Evolutionary conservation across 2,888 invertebrate species (phyloP), one percentile per base, ranked within the genome.

Genomic region (Asteroscopus sphinx): DNA sequence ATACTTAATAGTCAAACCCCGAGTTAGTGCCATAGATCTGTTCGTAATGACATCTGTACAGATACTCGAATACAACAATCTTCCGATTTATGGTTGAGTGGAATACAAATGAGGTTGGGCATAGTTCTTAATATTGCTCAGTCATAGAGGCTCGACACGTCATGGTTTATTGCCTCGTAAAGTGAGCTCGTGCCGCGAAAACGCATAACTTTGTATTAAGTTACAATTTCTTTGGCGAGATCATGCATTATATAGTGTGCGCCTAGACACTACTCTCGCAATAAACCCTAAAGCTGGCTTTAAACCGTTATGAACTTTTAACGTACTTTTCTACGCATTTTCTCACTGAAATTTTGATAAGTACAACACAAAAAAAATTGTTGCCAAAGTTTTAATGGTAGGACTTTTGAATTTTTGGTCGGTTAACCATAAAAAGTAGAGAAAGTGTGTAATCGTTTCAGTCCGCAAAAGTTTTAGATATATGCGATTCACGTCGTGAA

Each of bases 141-240:
- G 87, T 88, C 83, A 83, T 86, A 87, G 77, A 78, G 80, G 80
- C 86, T 85, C 82, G 86, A 84, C 85, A 77, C 79, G 73, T 79
- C 70, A 81, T 86, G 81, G 80, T 93, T 92, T 93, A 92, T 88
- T 77, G 78, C 88, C 79, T 87, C 89, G 86, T 92, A 92, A 93
- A 92, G 73, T 79, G 76, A 81, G 83, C 89, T 88, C 87, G 89
- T 87, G 90, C 86, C 83, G 83, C 81, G 87, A 85, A 87, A 86
- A 82, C 79, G 85, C 85, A 91, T 91, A 89, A 91, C 82, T 91
- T 83, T 82, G 85, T 87, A 89, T 89, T 89, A 89, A 86, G 83
- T 84, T 87, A 85, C 88, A 86, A 84, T 89, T 88, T 81, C 85
- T 82, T 81, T 80, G 78, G 75, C 76, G 67, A 76, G 76, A 75